Percentiles rank a stretch among this genome's conserved stretches.
phyloP scores from a whole-genome alignment of 2,797 vertebrate genomes.

The Aplochiton taeniatus region DNA sequence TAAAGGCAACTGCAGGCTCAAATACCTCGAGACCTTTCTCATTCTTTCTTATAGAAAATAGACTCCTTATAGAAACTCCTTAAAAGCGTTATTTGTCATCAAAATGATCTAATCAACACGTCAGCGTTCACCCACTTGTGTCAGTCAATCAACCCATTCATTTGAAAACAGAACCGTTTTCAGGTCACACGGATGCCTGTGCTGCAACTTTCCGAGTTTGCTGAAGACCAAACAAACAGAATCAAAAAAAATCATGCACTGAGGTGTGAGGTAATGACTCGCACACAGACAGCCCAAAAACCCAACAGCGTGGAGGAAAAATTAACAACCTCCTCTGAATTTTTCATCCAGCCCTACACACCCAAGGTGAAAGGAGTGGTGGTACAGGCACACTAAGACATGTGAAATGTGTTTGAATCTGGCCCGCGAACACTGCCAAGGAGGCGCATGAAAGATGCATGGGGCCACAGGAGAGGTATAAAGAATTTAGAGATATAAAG shows the following conservation, averaged over 20 bases:
- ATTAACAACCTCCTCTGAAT: conserved; percentile 65
- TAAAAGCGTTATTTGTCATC: no score
- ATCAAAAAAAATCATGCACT: background rate
- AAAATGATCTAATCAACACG: conserved; percentile 24
- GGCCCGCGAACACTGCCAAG: conserved; percentile 68
- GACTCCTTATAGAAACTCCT: no score
- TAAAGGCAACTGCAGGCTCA: no score
- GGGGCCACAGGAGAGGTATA: conserved; percentile 78
- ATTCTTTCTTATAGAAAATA: no score
- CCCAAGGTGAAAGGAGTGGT: conserved; percentile 65
- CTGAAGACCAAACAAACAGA: conserved; percentile 17
- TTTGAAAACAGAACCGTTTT: conserved; percentile 52
- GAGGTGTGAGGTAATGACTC: conserved; percentile 45
- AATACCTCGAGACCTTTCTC: no score
- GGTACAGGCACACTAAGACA: conserved; percentile 59
- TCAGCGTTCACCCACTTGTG: conserved; percentile 67
- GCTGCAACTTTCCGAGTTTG: conserved; percentile 57
- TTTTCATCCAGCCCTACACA: conserved; percentile 68
- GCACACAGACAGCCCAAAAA: conserved; percentile 50
- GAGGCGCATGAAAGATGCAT: conserved; percentile 79
- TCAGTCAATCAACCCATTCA: conserved; percentile 53
- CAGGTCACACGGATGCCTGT: conserved; percentile 61
- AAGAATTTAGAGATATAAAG: conserved; percentile 85
- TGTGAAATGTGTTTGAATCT: conserved; percentile 79
- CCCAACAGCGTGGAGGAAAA: conserved; percentile 51